Percentiles rank a stretch among this genome's conserved stretches.
Evolutionary conservation across 2,113 vertebrate genomes (phyloP).

Genomic region (Muscicapa adusta): DNA sequence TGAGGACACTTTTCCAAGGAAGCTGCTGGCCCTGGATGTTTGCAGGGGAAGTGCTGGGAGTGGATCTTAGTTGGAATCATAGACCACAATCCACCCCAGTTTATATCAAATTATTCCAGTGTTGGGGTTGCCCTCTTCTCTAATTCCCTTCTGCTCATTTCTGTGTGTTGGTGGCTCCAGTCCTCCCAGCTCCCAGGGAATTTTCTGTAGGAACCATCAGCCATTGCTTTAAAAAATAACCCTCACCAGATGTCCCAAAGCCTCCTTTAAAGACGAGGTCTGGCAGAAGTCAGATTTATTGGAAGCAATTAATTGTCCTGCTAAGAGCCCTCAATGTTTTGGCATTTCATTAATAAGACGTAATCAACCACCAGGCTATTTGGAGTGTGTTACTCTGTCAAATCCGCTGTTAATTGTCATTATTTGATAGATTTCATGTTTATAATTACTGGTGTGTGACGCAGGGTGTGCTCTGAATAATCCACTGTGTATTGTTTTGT

Average conservation of each 20-base stretch:
- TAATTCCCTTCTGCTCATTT: neutral
- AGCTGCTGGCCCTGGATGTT: neutral
- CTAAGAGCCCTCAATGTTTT: constrained; percentile 36
- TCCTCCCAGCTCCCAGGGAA: neutral
- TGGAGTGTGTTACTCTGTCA: constrained; percentile 28
- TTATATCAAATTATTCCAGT: neutral
- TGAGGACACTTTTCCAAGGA: neutral
- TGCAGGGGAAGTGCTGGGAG: neutral
- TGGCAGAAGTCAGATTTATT: constrained; percentile 5
- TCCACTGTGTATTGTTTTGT: constrained; percentile 51
- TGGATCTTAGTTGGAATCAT: neutral
- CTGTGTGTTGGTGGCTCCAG: neutral
- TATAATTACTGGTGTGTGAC: constrained; percentile 51
- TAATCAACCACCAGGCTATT: neutral
- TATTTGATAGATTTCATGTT: constrained; percentile 47
- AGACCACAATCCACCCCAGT: neutral
- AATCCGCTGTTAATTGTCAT: constrained; percentile 29
- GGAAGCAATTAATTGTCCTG: constrained; percentile 36
- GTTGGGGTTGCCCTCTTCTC: neutral
- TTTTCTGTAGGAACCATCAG: neutral
- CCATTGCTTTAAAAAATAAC: constrained; percentile 13
- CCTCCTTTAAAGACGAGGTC: neutral
- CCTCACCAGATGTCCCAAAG: constrained; percentile 23
- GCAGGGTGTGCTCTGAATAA: constrained; percentile 39
- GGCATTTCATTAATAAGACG: constrained; percentile 37